phyloP scores from a whole-genome alignment of 2,888 invertebrate genomes.

The Hedychridium roseum region DNA sequence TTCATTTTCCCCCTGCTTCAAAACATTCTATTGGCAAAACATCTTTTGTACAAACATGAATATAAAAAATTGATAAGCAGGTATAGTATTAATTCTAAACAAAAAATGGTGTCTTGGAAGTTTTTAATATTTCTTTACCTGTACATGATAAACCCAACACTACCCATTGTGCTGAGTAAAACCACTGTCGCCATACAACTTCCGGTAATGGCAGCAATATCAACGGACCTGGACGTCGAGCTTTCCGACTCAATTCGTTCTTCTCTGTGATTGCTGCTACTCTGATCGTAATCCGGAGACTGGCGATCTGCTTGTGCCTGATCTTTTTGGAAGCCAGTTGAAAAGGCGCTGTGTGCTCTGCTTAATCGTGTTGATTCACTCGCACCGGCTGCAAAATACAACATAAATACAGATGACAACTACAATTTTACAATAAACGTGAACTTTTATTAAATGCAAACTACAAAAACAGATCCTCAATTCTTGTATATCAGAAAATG shows the following conservation, averaged over 20 bases:
- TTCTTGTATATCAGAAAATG: too few species aligned
- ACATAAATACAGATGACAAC: too few species aligned
- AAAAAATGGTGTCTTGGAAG: neutral
- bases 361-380: conserved; percentile 53
- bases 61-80: too few species aligned
- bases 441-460: too few species aligned
- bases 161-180: conserved; percentile 55
- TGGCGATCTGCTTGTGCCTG: conserved; percentile 42
- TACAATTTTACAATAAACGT: too few species aligned
- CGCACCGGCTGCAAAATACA: conserved; percentile 31
- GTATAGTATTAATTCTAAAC: neutral
- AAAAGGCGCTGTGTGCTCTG: conserved; percentile 53
- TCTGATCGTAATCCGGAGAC: conserved; percentile 38
- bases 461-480: too few species aligned
- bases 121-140: conserved; percentile 40
- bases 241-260: conserved; percentile 29
- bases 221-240: conserved; percentile 39
- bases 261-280: conserved; percentile 31
- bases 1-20: too few species aligned
- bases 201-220: conserved; percentile 58
- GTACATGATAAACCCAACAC: conserved; percentile 59
- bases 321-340: conserved; percentile 51
- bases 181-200: conserved; percentile 56
- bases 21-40: too few species aligned
- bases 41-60: too few species aligned